phyloP scores from a whole-genome alignment of 1,140 invertebrate species.

The Adelges cooleyi region DNA sequence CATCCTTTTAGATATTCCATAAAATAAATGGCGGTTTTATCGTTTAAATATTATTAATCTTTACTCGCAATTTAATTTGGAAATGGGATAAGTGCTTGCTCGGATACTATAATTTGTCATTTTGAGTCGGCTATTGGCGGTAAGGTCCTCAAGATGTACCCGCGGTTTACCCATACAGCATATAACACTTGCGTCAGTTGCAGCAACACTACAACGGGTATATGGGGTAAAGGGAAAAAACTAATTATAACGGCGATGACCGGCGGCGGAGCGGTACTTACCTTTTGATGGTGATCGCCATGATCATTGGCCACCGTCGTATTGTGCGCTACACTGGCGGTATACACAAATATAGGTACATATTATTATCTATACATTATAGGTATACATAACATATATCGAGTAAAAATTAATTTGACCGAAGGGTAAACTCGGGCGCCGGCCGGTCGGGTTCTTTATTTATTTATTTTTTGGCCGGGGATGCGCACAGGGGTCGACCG shows the following conservation, averaged over 20 bases:
- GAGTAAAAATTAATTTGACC: constrained; percentile 25
- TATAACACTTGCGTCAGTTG: too few species aligned
- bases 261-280: not conserved
- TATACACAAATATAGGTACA: too few species aligned
- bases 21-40: too few species aligned
- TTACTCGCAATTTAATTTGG: too few species aligned
- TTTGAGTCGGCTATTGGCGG: too few species aligned
- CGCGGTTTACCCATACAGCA: too few species aligned
- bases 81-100: too few species aligned
- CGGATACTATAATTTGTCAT: too few species aligned
- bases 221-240: not conserved
- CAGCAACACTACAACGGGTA: not conserved
- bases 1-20: too few species aligned
- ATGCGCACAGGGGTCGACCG: not conserved
- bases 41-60: too few species aligned
- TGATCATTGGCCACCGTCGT: not conserved
- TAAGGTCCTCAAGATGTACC: too few species aligned
- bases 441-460: not conserved
- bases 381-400: not conserved
- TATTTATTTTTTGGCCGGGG: not conserved
- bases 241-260: constrained; percentile 1
- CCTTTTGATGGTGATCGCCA: constrained; percentile 1
- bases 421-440: constrained; percentile 10
- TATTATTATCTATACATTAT: too few species aligned
- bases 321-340: not conserved